Base-by-base conservation (phyloP, 2,113 vertebrate species). In the Upupa epops region DNA sequence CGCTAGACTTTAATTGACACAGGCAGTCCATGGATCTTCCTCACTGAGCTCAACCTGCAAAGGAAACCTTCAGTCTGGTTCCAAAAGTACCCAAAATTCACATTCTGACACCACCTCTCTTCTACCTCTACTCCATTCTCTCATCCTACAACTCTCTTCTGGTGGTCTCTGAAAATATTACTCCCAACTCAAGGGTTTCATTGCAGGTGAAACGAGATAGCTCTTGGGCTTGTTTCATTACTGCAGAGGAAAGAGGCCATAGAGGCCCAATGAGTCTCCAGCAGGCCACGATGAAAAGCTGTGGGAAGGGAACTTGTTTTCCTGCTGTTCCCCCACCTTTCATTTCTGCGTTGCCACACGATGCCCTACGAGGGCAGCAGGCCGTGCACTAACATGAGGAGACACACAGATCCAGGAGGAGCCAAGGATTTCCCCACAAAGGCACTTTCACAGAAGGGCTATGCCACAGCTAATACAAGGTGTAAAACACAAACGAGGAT, bases 371-470 rank as follows among this genome's bases (percentile, higher is more conserved):
- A 2, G 72, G 11, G 93, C 78, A 5, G 77, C 4, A 3, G 40
- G 65, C 60, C n/a, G 78, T 77, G 87, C 37, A 2, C 55, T 71
- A 64, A 95, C 72, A 0, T 1, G 26, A 83, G 68, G 36, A 34
- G 91, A 92, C 88, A 93, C 86, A 32, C 71, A 11, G 20, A 56
- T 5, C 69, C 79, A 45, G 85, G 75, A 49, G 64, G 11, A 80
- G 79, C 48, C 90, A 77, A n/a, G 88, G 72, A 24, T 31, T n/a
- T 83, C 72, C 70, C 88, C 82, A 63, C 0, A 1, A 61, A 71
- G 89, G 69, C 40, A 64, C 32, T 32, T 22, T 55, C 95, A 34
- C 87, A 88, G 92, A 85, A 82, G 82, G 75, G 79, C 85, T 45
- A 59, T 63, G 72, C 9, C 0, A 55, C 78, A 91, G 34, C n/a